Evolutionary conservation across 2,888 invertebrate genomes (phyloP).

Genomic region (Cordilura impudica): DNA sequence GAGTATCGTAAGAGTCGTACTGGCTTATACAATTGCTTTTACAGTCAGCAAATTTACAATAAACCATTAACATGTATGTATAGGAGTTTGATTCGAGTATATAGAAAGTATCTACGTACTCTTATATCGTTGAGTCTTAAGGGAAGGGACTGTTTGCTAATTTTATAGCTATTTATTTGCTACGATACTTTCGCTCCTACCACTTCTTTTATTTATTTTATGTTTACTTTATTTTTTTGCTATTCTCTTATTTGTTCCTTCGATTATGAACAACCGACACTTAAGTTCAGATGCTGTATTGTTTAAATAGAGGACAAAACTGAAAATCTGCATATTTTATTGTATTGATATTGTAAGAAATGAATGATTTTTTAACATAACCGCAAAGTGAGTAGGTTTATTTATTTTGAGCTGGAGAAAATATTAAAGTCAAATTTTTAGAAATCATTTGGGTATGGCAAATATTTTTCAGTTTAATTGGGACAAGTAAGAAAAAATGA

Average conservation of each 20-base stretch:
- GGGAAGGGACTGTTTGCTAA: conserved; percentile 33
- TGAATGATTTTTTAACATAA: too few species aligned
- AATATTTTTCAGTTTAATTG: too few species aligned
- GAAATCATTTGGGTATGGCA: too few species aligned
- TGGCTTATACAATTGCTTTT: conserved; percentile 66
- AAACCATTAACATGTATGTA: conserved; percentile 18
- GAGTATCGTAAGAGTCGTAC: background rate
- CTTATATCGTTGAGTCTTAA: background rate
- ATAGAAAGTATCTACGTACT: too few species aligned
- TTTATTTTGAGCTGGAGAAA: too few species aligned
- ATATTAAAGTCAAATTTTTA: too few species aligned
- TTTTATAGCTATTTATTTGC: conserved; percentile 38
- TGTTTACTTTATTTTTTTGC: conserved; percentile 22
- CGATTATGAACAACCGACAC: conserved; percentile 49
- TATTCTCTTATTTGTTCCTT: conserved; percentile 43
- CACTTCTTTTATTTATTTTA: too few species aligned
- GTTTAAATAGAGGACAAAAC: background rate
- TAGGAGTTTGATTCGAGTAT: too few species aligned
- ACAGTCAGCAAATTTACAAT: conserved; percentile 72
- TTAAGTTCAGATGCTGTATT: conserved; percentile 41
- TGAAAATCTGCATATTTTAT: too few species aligned
- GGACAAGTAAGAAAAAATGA: too few species aligned
- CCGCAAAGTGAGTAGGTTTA: too few species aligned
- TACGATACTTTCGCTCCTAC: conserved; percentile 8
- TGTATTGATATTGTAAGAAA: too few species aligned